Evolutionary conservation across 2,113 vertebrate species (phyloP).

Genomic region (Vireo altiloquus): DNA sequence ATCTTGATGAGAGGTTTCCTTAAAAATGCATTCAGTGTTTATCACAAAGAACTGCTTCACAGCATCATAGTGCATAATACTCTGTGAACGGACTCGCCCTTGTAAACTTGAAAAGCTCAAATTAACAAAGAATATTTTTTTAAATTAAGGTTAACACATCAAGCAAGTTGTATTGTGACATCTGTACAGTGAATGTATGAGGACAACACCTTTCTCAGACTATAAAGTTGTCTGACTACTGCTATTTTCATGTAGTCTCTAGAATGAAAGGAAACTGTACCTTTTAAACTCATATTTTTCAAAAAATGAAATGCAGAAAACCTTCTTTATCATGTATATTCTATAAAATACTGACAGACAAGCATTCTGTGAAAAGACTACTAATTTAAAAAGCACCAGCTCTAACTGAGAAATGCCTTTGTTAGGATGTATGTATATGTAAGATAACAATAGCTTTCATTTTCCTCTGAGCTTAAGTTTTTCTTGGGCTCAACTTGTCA

Average conservation of each 20-base stretch:
- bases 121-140: not conserved
- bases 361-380: not conserved
- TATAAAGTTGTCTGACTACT: not conserved
- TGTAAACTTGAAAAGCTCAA: not conserved
- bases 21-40: not conserved
- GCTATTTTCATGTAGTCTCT: slow-evolving; percentile 24
- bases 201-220: not conserved
- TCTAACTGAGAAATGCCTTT: not conserved
- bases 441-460: not conserved
- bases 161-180: not conserved
- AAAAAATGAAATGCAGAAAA: not conserved
- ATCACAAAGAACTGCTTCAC: not conserved
- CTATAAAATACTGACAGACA: not conserved
- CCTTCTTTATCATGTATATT: not conserved
- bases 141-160: not conserved
- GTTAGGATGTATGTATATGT: not conserved
- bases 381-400: not conserved
- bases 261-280: not conserved
- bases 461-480: not conserved
- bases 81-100: not conserved
- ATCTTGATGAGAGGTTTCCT: not conserved
- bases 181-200: not conserved
- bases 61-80: not conserved
- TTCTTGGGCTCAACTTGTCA: not conserved
- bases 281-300: not conserved